phyloP scores from a whole-genome alignment of 2,797 vertebrate genomes.

The Tragopan temminckii region DNA sequence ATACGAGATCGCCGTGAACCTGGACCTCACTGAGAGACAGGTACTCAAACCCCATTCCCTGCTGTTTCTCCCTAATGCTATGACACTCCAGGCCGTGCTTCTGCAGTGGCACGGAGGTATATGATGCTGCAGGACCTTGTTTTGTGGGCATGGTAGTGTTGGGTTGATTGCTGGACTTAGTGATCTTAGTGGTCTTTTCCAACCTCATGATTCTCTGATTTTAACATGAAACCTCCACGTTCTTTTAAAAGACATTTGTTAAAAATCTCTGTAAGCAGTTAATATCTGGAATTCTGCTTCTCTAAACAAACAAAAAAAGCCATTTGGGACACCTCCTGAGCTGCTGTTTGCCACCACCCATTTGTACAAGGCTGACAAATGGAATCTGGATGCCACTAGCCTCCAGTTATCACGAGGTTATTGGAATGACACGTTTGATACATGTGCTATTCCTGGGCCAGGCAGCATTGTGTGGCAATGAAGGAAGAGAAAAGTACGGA shows the following conservation, averaged over 20 bases:
- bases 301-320: neutral
- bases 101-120: neutral
- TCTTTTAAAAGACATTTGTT: neutral
- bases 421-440: neutral
- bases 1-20: constrained; percentile 98
- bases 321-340: neutral
- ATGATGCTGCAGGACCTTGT: too few relatives aligned
- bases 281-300: neutral
- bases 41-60: constrained; percentile 70
- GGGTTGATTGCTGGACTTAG: too few relatives aligned
- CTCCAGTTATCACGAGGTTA: neutral
- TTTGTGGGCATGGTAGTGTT: too few relatives aligned
- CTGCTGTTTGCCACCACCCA: neutral
- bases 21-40: constrained; percentile 98
- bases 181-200: too few relatives aligned
- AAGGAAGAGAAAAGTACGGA: neutral
- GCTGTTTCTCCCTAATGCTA: neutral
- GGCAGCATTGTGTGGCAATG: neutral
- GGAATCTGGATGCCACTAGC: neutral
- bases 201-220: neutral
- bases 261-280: neutral
- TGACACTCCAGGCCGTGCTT: neutral
- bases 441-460: neutral
- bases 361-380: neutral
- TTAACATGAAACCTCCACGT: neutral